Evolutionary conservation across 1,140 invertebrate species (phyloP).

Genomic region (Drosophila santomea): DNA sequence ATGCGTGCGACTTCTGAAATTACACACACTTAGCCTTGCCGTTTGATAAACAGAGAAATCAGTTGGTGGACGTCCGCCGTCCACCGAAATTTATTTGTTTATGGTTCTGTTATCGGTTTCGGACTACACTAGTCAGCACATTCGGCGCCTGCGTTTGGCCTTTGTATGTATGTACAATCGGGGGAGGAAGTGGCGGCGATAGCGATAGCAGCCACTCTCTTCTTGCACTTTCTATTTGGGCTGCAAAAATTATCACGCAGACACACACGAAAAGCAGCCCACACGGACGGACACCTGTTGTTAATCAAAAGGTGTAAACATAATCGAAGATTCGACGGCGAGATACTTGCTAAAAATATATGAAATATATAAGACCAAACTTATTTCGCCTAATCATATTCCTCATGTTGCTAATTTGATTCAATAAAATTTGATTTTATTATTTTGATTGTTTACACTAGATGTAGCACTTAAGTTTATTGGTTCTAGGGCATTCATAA

Average conservation of each 20-base stretch:
- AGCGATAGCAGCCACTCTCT: constrained; percentile 12
- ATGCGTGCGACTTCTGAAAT: constrained; percentile 17
- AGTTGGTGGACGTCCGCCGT: constrained; percentile 3
- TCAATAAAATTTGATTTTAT: too few species aligned
- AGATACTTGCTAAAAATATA: constrained; percentile 21
- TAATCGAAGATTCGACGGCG: constrained; percentile 21
- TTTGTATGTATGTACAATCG: constrained; percentile 16
- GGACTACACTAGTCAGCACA: constrained; percentile 14
- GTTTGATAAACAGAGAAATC: constrained; percentile 40
- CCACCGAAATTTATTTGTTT: constrained; percentile 51
- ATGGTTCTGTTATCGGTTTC: constrained; percentile 59
- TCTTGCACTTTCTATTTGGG: constrained; percentile 53
- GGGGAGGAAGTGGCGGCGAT: constrained; percentile 34
- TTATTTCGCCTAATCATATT: too few species aligned
- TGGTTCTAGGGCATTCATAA: not conserved
- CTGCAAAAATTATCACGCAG: constrained; percentile 35
- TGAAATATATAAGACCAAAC: too few species aligned
- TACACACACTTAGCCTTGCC: constrained; percentile 15
- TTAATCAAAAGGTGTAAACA: constrained; percentile 30
- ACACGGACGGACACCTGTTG: constrained; percentile 47
- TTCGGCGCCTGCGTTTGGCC: constrained; percentile 13
- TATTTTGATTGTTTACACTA: too few species aligned
- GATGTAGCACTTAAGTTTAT: not conserved
- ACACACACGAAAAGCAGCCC: constrained; percentile 12
- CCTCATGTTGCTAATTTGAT: too few species aligned